Conservation (phyloP, 2,888 invertebrate species). For the Zonitis immaculata region DNA sequence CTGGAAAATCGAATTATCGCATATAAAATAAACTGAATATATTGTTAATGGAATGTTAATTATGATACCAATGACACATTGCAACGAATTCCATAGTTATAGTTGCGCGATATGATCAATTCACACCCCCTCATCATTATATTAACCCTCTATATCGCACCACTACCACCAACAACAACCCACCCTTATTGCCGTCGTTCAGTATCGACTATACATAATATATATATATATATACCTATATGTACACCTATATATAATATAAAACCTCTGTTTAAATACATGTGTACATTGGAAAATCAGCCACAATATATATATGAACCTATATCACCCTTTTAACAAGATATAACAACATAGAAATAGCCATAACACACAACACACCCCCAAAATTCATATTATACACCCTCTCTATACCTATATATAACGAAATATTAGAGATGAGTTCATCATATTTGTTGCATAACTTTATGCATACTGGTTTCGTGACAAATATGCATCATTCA, state of each 20-base stretch:
- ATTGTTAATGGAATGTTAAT: conserved; percentile 45
- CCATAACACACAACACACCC: too few relatives aligned
- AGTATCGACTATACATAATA: too few relatives aligned
- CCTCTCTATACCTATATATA: too few relatives aligned
- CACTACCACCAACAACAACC: conserved; percentile 34
- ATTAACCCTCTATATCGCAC: background rate
- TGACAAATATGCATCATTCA: conserved; percentile 42
- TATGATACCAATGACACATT: conserved; percentile 45
- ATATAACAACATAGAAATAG: too few relatives aligned
- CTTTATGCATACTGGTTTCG: conserved; percentile 34
- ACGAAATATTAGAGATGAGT: conserved; percentile 40
- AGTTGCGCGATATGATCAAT: conserved; percentile 39
- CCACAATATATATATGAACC: too few relatives aligned
- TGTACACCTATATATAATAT: too few relatives aligned
- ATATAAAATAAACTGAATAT: conserved; percentile 35
- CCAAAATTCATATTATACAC: too few relatives aligned
- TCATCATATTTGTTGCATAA: conserved; percentile 45
- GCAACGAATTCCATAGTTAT: conserved; percentile 43
- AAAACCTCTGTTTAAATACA: too few relatives aligned
- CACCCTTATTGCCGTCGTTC: too few relatives aligned
- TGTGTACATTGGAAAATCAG: conserved; percentile 48
- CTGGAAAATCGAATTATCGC: too few relatives aligned
- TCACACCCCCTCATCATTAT: conserved; percentile 22
- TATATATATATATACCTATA: too few relatives aligned
- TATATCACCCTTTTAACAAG: too few relatives aligned